Conservation (phyloP, 2,888 invertebrate genomes). For the Andrena bucephala region DNA sequence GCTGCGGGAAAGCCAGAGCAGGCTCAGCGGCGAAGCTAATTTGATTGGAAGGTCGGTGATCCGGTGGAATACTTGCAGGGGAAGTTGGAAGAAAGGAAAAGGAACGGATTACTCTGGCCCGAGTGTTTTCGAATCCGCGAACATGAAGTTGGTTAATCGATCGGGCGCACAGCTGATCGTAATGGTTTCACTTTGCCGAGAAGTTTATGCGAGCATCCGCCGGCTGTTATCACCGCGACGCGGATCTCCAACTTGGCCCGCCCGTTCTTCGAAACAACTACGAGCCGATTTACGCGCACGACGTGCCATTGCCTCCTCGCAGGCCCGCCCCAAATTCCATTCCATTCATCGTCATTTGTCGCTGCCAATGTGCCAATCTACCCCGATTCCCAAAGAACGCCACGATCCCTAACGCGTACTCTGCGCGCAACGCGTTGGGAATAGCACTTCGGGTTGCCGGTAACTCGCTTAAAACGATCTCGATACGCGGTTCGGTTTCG, state of each 20-base stretch:
- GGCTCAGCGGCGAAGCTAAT: background rate
- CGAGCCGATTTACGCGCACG: background rate
- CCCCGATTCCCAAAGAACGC: too few relatives aligned
- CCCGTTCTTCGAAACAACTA: slow-evolving; percentile 1
- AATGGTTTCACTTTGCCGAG: slow-evolving; percentile 45
- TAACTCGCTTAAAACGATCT: slow-evolving; percentile 58
- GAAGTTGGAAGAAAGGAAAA: slow-evolving; percentile 16
- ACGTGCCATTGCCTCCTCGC: background rate
- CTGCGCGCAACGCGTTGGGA: too few relatives aligned
- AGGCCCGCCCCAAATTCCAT: background rate
- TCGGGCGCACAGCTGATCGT: slow-evolving; percentile 66
- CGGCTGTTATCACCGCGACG: slow-evolving; percentile 12
- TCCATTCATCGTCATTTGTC: background rate
- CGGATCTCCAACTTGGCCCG: slow-evolving; percentile 5
- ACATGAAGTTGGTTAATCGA: slow-evolving; percentile 75
- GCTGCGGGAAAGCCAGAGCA: background rate
- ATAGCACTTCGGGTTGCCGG: slow-evolving; percentile 1
- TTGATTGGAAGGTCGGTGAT: background rate
- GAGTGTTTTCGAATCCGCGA: slow-evolving; percentile 30
- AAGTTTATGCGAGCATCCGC: slow-evolving; percentile 29
- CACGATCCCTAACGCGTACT: too few relatives aligned
- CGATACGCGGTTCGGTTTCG: slow-evolving; percentile 52
- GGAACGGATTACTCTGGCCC: slow-evolving; percentile 1
- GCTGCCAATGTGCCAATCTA: too few relatives aligned
- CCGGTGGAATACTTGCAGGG: background rate